Conservation (phyloP, 2,113 vertebrate genomes). For the Hucho hucho region DNA sequence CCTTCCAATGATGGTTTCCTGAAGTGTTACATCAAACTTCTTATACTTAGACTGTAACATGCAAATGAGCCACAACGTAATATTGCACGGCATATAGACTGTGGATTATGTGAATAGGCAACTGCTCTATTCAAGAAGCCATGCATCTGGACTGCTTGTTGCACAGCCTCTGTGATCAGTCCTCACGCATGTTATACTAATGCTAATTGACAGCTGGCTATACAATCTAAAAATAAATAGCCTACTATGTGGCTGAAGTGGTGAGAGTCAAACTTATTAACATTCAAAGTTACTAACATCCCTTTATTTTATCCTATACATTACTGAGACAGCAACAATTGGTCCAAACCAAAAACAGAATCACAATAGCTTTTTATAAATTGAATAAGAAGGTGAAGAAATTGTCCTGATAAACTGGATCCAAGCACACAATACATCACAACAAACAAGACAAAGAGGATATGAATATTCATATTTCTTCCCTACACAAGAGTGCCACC, state of each 20-base stretch:
- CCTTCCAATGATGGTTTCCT: no score
- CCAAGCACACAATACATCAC: not conserved
- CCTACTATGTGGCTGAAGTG: not conserved
- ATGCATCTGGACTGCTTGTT: not conserved
- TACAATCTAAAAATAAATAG: constrained; percentile 18
- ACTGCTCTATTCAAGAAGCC: not conserved
- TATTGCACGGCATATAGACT: not conserved
- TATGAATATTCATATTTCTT: not conserved
- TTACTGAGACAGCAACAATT: no score
- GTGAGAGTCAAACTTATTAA: not conserved
- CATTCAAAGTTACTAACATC: not conserved
- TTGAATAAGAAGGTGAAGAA: not conserved
- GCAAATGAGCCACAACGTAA: not conserved
- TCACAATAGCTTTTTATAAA: not conserved
- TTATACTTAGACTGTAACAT: not conserved
- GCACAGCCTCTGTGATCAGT: not conserved
- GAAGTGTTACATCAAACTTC: no score
- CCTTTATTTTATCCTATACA: no score
- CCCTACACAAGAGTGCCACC: constrained; percentile 31
- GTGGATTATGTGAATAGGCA: not conserved
- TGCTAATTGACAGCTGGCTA: constrained; percentile 7
- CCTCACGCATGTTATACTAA: constrained; percentile 5
- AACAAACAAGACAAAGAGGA: no score
- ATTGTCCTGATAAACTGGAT: not conserved
- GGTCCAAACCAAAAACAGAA: no score